Evolutionary conservation across 2,888 invertebrate species (phyloP), one percentile per base, ranked within the genome.

Genomic region (Biston stratarius): DNA sequence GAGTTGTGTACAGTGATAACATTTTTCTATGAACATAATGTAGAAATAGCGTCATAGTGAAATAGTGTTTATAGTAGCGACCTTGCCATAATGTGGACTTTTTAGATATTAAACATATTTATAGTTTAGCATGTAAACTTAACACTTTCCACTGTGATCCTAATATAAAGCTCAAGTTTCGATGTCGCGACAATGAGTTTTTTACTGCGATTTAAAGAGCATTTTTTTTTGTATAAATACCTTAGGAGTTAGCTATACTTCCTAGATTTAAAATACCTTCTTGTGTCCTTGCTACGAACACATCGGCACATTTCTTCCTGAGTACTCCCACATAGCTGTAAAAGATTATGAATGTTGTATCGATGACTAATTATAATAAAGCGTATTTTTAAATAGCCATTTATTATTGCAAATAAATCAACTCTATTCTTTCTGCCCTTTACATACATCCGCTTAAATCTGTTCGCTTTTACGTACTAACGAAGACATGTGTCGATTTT

Each of bases 71-170:
- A 87, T 79, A 75, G 90, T 93, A 92, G 92, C 86, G 74, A 89
- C 89, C 93, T 93, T 92, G 94, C 94, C 94, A 93, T 92, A 92
- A 88, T 81, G 87, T 90, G 94, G 90, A 92, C 91, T 88, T 89
- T 91, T 67, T 73, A 73, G 74, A 62, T 83, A 83, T 78, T 81
- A 84, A 82, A 83, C 82, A 82, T 88, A 85, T 85, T 84, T 86
- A 86, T 86, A 86, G 83, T 79, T 79, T 88, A 88, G 86, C 76
- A 80, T 83, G 83, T 88, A 88, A 89, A 87, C 83, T 84, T 91
- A 91, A 93, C 93, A 92, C 90, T 92, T 90, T 93, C 92, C 94
- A 94, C 94, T 94, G 94, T 94, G 94, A 94, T 94, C 94, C 93
- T 93, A 92, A 87, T 88, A 81, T 91, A 87, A 91, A 87, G 94